Evolutionary conservation across 1,140 invertebrate genomes (phyloP), one percentile per base, ranked within the genome.

Genomic region (Amphibalanus amphitrite): DNA sequence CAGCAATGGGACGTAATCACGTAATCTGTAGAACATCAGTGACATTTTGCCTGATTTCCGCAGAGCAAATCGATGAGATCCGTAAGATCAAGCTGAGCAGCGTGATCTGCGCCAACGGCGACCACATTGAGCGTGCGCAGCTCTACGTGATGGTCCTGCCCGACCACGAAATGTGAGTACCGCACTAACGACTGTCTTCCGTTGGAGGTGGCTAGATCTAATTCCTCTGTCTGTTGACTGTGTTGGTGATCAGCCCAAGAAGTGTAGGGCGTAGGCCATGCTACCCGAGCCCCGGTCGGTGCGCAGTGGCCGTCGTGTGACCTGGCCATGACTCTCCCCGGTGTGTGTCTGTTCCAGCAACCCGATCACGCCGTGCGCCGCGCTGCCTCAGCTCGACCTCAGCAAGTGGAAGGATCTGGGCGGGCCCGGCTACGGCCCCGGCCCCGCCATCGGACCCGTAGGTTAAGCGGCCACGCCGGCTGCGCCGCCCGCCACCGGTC

Each of bases 81-180:
- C 73, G 79, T 15, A 80, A 80, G 73, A 73, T 79, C 4, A 80
- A 78, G 72, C 71, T 82, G 23, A 80, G 79, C 20, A 75, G 78
- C 72, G 70, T 82, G 0, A 74, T 82, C 25, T 82, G 81, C 74
- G 81, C 81, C 74, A 82, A 82, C 76, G n/a, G 75, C 75, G 70
- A 86, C 84, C 76, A 79, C 38, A 77, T 80, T 13, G 78, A 80
- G 59, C 77, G 76, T 6, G 74, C 81, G 30, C 77, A 82, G 82
- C 72, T 78, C 29, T 78, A 80, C 71, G 75, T 75, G 28, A 77
- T 79, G 75, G 77, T 79, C 59, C 70, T 77, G 26, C 77, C 78
- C 13, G 78, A 79, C 74, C 74, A 74, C 71, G 75, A 78, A 65
- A 75, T 75, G 78, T 79, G 75, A 78, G 77, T 77, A 71, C 23